Conservation (phyloP, 2,797 vertebrate species). For the Buceros bicornis region DNA sequence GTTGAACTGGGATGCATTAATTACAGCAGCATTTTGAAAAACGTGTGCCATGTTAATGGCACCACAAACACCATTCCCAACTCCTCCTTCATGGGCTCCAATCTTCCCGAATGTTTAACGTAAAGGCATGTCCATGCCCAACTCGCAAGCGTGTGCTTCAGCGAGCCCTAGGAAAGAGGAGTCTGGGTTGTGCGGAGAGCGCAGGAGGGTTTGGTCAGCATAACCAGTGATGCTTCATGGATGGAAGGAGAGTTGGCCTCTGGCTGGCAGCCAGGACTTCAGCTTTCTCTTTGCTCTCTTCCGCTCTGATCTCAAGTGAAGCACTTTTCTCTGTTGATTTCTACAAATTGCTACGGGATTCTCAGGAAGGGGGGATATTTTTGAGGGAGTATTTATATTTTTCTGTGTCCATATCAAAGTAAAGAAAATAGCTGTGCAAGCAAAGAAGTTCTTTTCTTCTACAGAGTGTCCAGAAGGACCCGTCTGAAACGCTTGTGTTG, state of each 20-base stretch:
- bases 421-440: neutral
- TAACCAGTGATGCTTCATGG: neutral
- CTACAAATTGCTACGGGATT: fast-evolving
- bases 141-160: fast-evolving
- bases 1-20: neutral
- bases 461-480: fast-evolving
- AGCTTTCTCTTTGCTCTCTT: fast-evolving
- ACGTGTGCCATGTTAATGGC: neutral
- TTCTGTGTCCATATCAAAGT: neutral
- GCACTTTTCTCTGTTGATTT: neutral
- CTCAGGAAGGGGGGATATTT: neutral
- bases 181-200: neutral
- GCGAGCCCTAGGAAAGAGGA: neutral
- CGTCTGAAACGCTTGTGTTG: neutral
- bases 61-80: neutral
- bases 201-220: neutral
- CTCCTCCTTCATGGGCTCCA: neutral
- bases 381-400: neutral
- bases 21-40: neutral
- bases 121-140: neutral
- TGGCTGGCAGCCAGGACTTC: neutral
- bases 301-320: neutral
- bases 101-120: neutral
- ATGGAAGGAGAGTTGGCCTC: neutral
- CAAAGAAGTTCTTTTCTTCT: neutral